These are phyloP conservation scores for Seira sanloemensis DNA, from an alignment of 2,888 invertebrate genomes.

Conservation along the genomic window DNA sequence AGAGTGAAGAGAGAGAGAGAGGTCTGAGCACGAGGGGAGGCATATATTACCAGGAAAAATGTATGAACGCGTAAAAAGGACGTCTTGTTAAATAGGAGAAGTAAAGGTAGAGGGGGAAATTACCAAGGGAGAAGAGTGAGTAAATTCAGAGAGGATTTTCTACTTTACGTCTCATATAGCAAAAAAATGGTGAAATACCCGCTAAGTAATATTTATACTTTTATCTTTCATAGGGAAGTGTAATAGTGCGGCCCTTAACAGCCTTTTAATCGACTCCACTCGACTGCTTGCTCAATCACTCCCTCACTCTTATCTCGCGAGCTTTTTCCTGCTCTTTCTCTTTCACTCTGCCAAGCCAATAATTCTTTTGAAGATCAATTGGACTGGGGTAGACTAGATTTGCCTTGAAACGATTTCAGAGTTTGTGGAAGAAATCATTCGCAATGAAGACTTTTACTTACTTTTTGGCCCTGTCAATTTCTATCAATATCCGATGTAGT, in stretches of 20 bases:
- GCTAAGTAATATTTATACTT: slow-evolving; percentile 45
- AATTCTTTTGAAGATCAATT: slow-evolving; percentile 49
- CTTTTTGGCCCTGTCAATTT: no score
- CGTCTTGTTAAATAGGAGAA: slow-evolving; percentile 20
- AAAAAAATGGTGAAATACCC: neutral
- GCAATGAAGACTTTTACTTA: neutral
- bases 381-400: slow-evolving; percentile 25
- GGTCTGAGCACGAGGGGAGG: slow-evolving; percentile 11
- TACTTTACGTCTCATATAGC: slow-evolving; percentile 34
- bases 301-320: slow-evolving; percentile 25
- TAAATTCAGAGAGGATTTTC: slow-evolving; percentile 59
- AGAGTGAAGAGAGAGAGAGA: slow-evolving; percentile 5
- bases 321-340: neutral
- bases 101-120: slow-evolving; percentile 40
- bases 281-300: slow-evolving; percentile 54
- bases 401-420: neutral
- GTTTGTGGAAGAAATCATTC: slow-evolving; percentile 3
- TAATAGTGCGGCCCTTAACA: slow-evolving; percentile 59
- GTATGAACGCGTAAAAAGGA: slow-evolving; percentile 25
- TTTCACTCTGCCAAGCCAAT: slow-evolving; percentile 19
- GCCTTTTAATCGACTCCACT: slow-evolving; percentile 63
- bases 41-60: slow-evolving; percentile 11
- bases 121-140: slow-evolving; percentile 61
- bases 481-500: no score
- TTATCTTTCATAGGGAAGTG: slow-evolving; percentile 44